These are phyloP conservation scores for Nudaria mundana DNA, from an alignment of 2,888 invertebrate species.

Conservation along the genomic window DNA sequence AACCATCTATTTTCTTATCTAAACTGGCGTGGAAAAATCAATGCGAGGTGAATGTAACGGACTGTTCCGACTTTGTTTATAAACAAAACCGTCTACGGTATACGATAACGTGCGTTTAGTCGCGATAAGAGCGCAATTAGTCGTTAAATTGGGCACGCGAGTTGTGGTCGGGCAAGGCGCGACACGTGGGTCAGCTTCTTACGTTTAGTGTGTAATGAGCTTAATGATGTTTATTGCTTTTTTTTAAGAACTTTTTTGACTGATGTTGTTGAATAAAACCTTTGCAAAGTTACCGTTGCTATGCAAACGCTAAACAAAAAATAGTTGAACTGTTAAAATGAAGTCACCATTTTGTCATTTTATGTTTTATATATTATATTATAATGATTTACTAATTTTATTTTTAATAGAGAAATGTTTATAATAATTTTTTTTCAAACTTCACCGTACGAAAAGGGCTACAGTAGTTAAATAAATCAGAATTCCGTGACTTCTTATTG, in stretches of 20 bases:
- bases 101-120: slow-evolving; percentile 30
- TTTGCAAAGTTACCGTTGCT: too few relatives aligned
- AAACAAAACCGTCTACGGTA: slow-evolving; percentile 27
- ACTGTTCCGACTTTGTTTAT: slow-evolving; percentile 35
- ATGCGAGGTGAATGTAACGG: slow-evolving; percentile 34
- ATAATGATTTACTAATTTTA: too few relatives aligned
- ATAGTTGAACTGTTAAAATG: too few relatives aligned
- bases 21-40: slow-evolving; percentile 20
- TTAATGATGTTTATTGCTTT: slow-evolving; percentile 13
- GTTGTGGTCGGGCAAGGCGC: slow-evolving; percentile 11
- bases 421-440: too few relatives aligned
- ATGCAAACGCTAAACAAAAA: too few relatives aligned
- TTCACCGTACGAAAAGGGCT: too few relatives aligned
- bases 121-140: slow-evolving; percentile 37
- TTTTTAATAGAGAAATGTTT: too few relatives aligned
- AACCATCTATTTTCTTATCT: slow-evolving; percentile 20
- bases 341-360: too few relatives aligned
- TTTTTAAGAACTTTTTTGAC: not conserved
- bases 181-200: slow-evolving; percentile 23
- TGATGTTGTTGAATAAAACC: too few relatives aligned
- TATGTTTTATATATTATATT: too few relatives aligned
- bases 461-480: too few relatives aligned
- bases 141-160: slow-evolving; percentile 36
- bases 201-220: slow-evolving; percentile 24
- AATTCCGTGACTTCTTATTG: too few relatives aligned